Evolutionary conservation across 2,888 invertebrate species (phyloP).

Genomic region (Blomia tropicalis): DNA sequence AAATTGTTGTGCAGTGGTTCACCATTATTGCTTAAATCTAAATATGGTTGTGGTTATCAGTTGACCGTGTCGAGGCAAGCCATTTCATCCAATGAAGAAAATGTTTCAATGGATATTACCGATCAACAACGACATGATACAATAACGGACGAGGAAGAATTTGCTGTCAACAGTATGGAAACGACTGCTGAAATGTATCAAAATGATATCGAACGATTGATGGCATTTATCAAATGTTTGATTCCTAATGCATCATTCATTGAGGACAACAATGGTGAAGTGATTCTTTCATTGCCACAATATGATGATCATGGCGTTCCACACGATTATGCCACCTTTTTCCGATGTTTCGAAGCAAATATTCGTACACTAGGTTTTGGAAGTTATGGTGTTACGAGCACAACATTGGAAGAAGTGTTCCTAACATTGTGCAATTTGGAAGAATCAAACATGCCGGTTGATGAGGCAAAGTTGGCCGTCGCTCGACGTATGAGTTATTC

Average conservation of each 20-base stretch:
- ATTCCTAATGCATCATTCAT: slow-evolving; percentile 30
- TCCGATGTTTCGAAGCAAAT: slow-evolving; percentile 34
- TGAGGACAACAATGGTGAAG: slow-evolving; percentile 29
- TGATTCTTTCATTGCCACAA: slow-evolving; percentile 31
- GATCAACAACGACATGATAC: slow-evolving; percentile 21
- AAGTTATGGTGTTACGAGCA: slow-evolving; percentile 38
- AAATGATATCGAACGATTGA: slow-evolving; percentile 23
- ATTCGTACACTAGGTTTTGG: slow-evolving; percentile 34
- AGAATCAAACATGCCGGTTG: slow-evolving; percentile 25
- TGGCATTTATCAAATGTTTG: slow-evolving; percentile 29
- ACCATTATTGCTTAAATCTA: slow-evolving; percentile 30
- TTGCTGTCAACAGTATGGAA: slow-evolving; percentile 5
- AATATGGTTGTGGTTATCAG: slow-evolving; percentile 32
- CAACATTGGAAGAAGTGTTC: slow-evolving; percentile 38
- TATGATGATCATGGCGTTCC: slow-evolving; percentile 25
- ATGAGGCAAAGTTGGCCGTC: slow-evolving; percentile 23
- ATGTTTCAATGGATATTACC: neutral
- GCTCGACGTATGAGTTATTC: slow-evolving; percentile 22
- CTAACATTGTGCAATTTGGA: slow-evolving; percentile 30
- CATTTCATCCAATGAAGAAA: slow-evolving; percentile 10
- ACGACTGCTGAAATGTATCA: neutral
- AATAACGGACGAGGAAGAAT: slow-evolving; percentile 26
- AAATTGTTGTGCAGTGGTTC: slow-evolving; percentile 31
- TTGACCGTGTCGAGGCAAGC: slow-evolving; percentile 27
- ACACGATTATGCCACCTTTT: slow-evolving; percentile 32